These are phyloP conservation scores for Dicentrarchus labrax DNA, from an alignment of 2,113 vertebrate genomes.

Conservation along the genomic window DNA sequence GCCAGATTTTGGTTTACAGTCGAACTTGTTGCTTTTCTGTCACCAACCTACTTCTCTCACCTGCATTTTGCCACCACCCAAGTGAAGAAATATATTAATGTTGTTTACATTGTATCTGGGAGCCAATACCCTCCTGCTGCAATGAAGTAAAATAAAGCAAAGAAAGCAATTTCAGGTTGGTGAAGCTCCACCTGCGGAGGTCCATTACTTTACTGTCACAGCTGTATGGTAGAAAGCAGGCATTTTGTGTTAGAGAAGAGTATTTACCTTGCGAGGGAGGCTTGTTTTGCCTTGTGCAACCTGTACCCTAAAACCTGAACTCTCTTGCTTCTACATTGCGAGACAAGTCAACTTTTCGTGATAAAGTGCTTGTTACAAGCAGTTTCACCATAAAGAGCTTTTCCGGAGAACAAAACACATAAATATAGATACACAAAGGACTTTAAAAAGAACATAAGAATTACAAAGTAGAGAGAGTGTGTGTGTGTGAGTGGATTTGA, in stretches of 20 bases:
- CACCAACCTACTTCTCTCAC: background rate
- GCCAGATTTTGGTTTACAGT: background rate
- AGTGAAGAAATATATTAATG: constrained; percentile 28
- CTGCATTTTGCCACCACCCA: constrained; percentile 7
- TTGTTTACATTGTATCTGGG: constrained; percentile 41
- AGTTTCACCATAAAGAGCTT: constrained; percentile 24
- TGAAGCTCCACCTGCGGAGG: constrained; percentile 44
- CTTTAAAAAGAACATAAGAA: constrained; percentile 34
- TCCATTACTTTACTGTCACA: constrained; percentile 59
- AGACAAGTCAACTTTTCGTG: constrained; percentile 22
- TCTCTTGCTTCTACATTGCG: background rate
- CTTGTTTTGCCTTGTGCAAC: constrained; percentile 34
- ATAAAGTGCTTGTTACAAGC: constrained; percentile 35
- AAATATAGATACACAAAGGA: constrained; percentile 41
- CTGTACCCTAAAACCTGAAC: constrained; percentile 38
- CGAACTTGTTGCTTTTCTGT: constrained; percentile 23
- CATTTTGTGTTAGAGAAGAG: background rate
- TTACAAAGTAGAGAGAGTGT: background rate
- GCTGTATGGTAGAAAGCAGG: constrained; percentile 22
- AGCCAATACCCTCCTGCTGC: constrained; percentile 30
- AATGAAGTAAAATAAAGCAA: constrained; percentile 32
- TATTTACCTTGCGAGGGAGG: constrained; percentile 27
- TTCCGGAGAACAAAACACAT: constrained; percentile 8
- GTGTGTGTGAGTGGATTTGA: background rate
- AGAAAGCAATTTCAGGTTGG: constrained; percentile 49